phyloP scores from a whole-genome alignment of 2,888 invertebrate genomes.

The Aphelenchoides bicaudatus region DNA sequence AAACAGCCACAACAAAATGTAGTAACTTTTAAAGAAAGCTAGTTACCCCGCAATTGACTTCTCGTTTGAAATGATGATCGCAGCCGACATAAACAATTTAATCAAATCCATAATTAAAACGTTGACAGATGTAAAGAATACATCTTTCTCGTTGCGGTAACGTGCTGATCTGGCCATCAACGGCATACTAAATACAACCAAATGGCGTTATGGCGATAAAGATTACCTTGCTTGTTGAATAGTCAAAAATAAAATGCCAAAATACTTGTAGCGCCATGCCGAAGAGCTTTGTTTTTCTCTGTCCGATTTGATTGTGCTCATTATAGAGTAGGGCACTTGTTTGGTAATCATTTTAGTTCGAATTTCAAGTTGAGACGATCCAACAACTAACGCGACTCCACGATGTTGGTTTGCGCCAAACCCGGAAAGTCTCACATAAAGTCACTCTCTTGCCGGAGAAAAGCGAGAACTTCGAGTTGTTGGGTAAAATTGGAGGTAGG shows the following conservation, averaged over 20 bases:
- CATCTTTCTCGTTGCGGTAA: conserved; percentile 40
- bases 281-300: neutral
- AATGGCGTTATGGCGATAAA: conserved; percentile 1
- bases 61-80: conserved; percentile 37
- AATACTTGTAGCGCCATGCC: conserved; percentile 43
- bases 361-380: too few species aligned
- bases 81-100: conserved; percentile 47
- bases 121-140: conserved; percentile 58
- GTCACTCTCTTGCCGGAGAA: too few species aligned
- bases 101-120: conserved; percentile 59
- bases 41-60: conserved; percentile 44
- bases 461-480: too few species aligned
- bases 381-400: too few species aligned
- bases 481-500: too few species aligned
- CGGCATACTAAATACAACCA: conserved; percentile 50
- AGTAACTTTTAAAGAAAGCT: conserved; percentile 1
- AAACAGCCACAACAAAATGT: conserved; percentile 11
- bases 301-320: neutral
- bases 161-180: conserved; percentile 55
- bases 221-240: conserved; percentile 52
- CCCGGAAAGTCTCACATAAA: too few species aligned
- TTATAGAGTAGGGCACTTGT: too few species aligned
- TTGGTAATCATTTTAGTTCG: too few species aligned
- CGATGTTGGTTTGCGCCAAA: too few species aligned
- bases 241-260: conserved; percentile 47